These are phyloP conservation scores for Pollimyrus isidori DNA, from an alignment of 2,113 vertebrate genomes.

Conservation along the genomic window DNA sequence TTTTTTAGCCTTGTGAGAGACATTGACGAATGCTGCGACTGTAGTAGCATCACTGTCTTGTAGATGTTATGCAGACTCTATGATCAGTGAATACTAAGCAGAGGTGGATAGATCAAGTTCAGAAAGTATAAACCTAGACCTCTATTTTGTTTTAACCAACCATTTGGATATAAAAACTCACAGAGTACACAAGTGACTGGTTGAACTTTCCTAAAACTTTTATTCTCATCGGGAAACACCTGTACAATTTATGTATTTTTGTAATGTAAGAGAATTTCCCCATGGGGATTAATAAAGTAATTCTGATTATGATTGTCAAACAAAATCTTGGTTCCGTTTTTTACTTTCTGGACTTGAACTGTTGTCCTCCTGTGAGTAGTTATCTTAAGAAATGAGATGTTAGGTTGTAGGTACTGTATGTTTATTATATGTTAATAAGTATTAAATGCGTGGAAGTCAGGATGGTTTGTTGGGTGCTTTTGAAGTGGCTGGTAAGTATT, in stretches of 20 bases:
- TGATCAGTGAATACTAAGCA: not conserved
- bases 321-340: not conserved
- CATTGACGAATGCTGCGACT: not conserved
- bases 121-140: not conserved
- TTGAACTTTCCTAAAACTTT: not conserved
- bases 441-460: not conserved
- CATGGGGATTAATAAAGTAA: too few relatives aligned
- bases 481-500: not conserved
- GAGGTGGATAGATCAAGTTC: not conserved
- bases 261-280: too few relatives aligned
- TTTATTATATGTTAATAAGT: not conserved
- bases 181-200: not conserved
- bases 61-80: not conserved
- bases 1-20: not conserved
- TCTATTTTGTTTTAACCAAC: not conserved
- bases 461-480: not conserved
- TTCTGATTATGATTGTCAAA: not conserved
- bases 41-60: not conserved
- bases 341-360: not conserved
- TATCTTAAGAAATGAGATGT: not conserved
- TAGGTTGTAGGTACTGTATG: not conserved
- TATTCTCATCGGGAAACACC: too few relatives aligned
- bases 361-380: not conserved
- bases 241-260: too few relatives aligned
- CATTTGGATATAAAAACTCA: not conserved